Percentiles rank a stretch among this genome's conserved stretches.
These are phyloP conservation scores for Crotalus horridus DNA, from an alignment of 2,113 vertebrate genomes.

Conservation along the genomic window DNA sequence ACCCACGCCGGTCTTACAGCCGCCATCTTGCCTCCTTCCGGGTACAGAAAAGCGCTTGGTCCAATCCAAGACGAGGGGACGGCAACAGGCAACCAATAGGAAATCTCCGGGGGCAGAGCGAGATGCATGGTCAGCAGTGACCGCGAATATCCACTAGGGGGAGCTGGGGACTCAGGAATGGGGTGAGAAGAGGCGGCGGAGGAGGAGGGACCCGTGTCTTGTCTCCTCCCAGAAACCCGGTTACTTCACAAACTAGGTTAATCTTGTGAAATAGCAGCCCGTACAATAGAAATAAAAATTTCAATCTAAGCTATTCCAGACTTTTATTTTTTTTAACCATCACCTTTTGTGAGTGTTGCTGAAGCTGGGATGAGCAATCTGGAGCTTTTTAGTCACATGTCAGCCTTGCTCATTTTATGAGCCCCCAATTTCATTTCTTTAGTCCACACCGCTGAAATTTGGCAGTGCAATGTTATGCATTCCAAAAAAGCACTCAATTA, in stretches of 20 bases:
- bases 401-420: not conserved
- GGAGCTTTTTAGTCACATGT: not conserved
- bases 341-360: not conserved
- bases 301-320: not conserved
- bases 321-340: not conserved
- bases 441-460: not conserved
- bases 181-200: not conserved
- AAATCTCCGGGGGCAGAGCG: not conserved
- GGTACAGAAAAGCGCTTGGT: not conserved
- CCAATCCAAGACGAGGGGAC: not conserved
- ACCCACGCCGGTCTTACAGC: rapidly evolving
- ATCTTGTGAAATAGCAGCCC: not conserved
- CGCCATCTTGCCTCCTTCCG: constrained; percentile 9
- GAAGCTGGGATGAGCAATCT: not conserved
- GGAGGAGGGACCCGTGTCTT: not conserved
- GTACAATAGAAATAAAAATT: too few relatives aligned
- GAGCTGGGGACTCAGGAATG: not conserved
- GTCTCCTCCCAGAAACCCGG: not conserved
- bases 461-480: not conserved
- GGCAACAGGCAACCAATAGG: not conserved
- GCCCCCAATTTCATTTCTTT: not conserved
- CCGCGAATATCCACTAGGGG: not conserved
- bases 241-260: not conserved
- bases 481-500: not conserved
- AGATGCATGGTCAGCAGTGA: not conserved